Base-by-base conservation (phyloP, 2,113 vertebrate species). In the Blennius ocellaris region DNA sequence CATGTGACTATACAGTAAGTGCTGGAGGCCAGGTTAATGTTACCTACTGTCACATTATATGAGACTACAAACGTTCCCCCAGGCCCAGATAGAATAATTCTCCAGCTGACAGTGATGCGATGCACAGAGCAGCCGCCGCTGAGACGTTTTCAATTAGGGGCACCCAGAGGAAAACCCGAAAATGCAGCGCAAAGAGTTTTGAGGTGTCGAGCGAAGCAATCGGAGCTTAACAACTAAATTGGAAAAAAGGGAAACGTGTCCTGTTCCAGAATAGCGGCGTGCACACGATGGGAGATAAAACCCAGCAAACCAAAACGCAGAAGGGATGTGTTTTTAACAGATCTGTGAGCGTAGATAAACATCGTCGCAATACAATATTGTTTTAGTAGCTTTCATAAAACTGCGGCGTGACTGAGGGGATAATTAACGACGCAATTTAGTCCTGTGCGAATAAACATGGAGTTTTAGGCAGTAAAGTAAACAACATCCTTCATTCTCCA, bases 61-160 rank as follows among this genome's bases (percentile, higher is more conserved):
- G 37, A 17, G 36, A 11, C n/a, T 36, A 38, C 17, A 72, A 15
- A 40, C 11, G 6, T 39, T 45, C 11, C 36, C 21, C 8, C 43
- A 45, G 54, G 43, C 21, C 3, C 11, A 43, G 1, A 38, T 47
- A 11, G 11, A 44, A 44, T 11, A 6, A 11, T n/a, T 52, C 54
- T 11, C 16, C 55, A 38, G 69, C 43, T 73, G 74, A 83, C 59
- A 59, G 51, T 37, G 67, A 68, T 62, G 76, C 61, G 41, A 59
- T n/a, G 41, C 7, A 12, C 66, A 44, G 54, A 40, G 41, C 69
- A 51, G 44, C 62, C 53, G 53, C 74, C 39, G 39, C 6, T 40
- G 60, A 68, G 47, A 16, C 10, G 30, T 48, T 69, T 83, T 61
- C 57, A 68, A 65, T 73, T 17, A 69, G 45, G 7, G 50, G 44